Base-by-base conservation (phyloP, 2,888 invertebrate genomes). In the Shargacucullia verbasci region DNA sequence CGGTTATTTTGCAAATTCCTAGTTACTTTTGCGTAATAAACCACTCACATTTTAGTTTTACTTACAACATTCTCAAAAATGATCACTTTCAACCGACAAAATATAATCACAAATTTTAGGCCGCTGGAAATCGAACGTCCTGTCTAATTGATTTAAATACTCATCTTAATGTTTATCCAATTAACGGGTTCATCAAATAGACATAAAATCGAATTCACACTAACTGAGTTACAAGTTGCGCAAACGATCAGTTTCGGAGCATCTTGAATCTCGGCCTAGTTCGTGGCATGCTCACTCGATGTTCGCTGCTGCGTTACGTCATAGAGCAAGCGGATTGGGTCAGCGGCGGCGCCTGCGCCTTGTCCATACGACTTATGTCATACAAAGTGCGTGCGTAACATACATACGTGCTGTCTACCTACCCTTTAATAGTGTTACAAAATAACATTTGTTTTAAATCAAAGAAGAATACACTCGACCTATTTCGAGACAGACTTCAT, bases 211-310 rank as follows among this genome's bases (percentile, higher is more conserved):
- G 40, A 49, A 56, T 62, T 31, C 53, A 50, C 46, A 57, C 27
- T 52, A 29, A 33, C 40, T 40, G 29, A 40, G 55, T 52, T 50
- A 38, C 44, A 58, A 60, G 73, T 89, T 87, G 79, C 83, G 86
- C 81, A 88, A 90, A 83, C 77, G 77, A 83, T 87, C 84, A 83
- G 85, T 88, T 90, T 87, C 78, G 85, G 87, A 82, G 83, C 88
- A 89, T 90, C 90, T 88, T 82, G 81, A 77, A 80, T 80, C 78
- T 84, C 86, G 90, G 87, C 90, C 91, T 83, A 89, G 90, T 89
- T 91, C 78, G 80, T 65, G 64, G 70, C 73, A 58, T 57, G 53
- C 15, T 77, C 72, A 80, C 70, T 67, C 71, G 76, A 70, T 78
- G 80, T 69, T 76, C 63, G 70, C 76, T 66, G 74, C 65, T 77